phyloP scores from a whole-genome alignment of 37 sponge, comb jelly and placozoan species.

The Ianthella basta region DNA sequence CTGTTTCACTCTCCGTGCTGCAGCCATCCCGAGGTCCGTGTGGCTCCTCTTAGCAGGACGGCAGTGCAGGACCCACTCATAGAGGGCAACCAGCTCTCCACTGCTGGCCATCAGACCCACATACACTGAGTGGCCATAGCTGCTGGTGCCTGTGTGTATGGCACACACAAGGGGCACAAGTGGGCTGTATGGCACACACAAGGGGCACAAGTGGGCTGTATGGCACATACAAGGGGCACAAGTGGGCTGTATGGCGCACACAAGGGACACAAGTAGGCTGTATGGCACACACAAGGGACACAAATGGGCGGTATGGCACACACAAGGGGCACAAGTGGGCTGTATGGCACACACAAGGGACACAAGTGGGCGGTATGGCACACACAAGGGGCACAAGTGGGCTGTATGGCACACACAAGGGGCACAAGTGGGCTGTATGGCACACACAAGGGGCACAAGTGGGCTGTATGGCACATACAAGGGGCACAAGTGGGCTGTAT shows the following conservation, averaged over 20 bases:
- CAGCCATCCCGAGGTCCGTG: not conserved
- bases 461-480: not conserved
- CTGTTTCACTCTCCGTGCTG: constrained; percentile 45
- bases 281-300: not conserved
- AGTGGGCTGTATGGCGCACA: not conserved
- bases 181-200: not conserved
- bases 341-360: not conserved
- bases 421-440: not conserved
- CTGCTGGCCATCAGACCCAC: constrained; percentile 52
- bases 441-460: not conserved
- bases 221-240: no score
- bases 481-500: no score
- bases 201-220: not conserved
- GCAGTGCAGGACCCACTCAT: constrained; percentile 74
- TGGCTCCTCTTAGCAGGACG: constrained; percentile 36
- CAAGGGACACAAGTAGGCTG: no score
- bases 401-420: not conserved
- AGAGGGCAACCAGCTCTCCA: constrained; percentile 68
- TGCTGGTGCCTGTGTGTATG: constrained; percentile 33
- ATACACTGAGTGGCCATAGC: constrained; percentile 55
- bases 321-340: not conserved
- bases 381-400: not conserved
- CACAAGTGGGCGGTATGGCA: not conserved
- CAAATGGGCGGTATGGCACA: not conserved
- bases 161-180: not conserved